phyloP scores from a whole-genome alignment of 2,888 invertebrate genomes.

The Sceliomorpha sp. region DNA sequence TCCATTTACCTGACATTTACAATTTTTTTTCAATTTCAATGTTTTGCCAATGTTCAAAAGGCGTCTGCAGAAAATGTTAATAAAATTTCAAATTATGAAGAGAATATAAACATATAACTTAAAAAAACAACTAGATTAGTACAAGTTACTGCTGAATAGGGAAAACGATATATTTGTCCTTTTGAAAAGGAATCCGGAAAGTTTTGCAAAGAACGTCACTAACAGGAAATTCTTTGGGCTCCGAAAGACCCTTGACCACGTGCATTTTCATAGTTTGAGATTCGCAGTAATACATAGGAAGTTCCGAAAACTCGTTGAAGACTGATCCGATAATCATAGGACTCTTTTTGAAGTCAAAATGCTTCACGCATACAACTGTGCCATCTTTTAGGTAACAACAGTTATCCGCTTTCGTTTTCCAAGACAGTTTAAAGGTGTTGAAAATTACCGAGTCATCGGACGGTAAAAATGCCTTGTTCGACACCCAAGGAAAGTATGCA shows the following conservation, averaged over 20 bases:
- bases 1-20: too few species aligned
- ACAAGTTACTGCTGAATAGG: too few species aligned
- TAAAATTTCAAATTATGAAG: too few species aligned
- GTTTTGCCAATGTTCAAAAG: too few species aligned
- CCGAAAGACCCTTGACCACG: not conserved
- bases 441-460: slow-evolving; percentile 2
- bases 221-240: slow-evolving; percentile 3
- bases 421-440: slow-evolving; percentile 4
- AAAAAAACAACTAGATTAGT: too few species aligned
- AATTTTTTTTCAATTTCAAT: too few species aligned
- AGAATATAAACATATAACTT: too few species aligned
- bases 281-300: slow-evolving; percentile 15
- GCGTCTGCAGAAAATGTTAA: too few species aligned
- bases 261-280: slow-evolving; percentile 3
- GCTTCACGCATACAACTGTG: slow-evolving; percentile 3
- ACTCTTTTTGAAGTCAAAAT: slow-evolving; percentile 5
- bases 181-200: slow-evolving; percentile 4
- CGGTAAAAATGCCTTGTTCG: not conserved
- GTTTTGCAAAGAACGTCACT: slow-evolving; percentile 12
- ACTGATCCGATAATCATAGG: slow-evolving; percentile 6
- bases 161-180: slow-evolving; percentile 4
- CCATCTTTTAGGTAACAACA: slow-evolving; percentile 24
- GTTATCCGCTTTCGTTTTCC: not conserved
- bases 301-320: not conserved
- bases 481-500: too few species aligned